Base-by-base conservation (phyloP, 2,888 invertebrate genomes). In the Chirona hameri region DNA sequence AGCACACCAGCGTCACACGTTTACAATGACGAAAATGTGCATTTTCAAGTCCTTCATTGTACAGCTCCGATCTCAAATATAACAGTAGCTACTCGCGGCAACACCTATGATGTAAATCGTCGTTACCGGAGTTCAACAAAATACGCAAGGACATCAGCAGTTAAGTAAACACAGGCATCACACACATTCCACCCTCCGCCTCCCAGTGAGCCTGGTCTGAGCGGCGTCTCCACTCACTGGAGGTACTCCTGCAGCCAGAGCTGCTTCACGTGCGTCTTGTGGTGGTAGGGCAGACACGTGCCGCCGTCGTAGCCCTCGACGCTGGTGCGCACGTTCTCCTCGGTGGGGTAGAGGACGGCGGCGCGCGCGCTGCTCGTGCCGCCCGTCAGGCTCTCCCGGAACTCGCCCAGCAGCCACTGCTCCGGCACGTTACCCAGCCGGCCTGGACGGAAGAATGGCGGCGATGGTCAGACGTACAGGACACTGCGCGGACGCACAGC, bases 241-340 rank as follows among this genome's bases (percentile, higher is more conserved):
- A 98, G 88, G 87, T 92, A 93, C 0, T 90, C 88, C 83, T 91
- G 91, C 0, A 98, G 90, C 95, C 97, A 98, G 0, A 90, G 88
- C 87, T 99, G 98, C 86, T 95, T 97, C 27, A 91, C 90, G 86
- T 97, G 94, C 0, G 91, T 92, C 39, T 90, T 90, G n/a, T 90
- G 91, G 0, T 91, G 91, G 87, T 99, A 99, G 0, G 98, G 98
- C 9, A 99, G 89, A 86, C 96, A 97, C 0, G 94, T 94, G 0
- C 97, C 97, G 10, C 95, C 96, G 65, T 92, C 89, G 81, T 94
- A 90, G 0, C 94, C 95, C 87, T 97, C 97, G 86, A 95, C 93
- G 84, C 97, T 96, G 5, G 89, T 90, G 69, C 92, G 90, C 0
- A 98, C 97, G 89, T 98, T 95, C n/a, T 93, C 91, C 87, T 92